A percentile compares a stretch with the other conserved stretches of the same genome.
Evolutionary conservation across 2,888 invertebrate genomes (phyloP).

Genomic region (Fragum fragum): DNA sequence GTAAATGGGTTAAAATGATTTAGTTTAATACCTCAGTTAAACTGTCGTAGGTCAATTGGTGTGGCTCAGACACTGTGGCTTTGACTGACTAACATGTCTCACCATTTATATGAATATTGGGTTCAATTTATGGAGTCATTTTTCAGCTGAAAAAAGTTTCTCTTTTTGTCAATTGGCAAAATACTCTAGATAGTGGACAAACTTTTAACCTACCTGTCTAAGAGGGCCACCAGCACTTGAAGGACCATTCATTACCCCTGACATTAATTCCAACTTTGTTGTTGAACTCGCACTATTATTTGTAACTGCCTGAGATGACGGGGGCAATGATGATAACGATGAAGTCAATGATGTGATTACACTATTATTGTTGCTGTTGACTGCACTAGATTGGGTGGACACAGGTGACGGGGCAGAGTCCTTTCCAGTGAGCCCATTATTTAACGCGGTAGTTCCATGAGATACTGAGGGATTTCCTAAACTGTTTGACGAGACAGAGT

Average conservation of each 20-base stretch:
- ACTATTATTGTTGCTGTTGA: slow-evolving; percentile 73
- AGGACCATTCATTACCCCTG: slow-evolving; percentile 88
- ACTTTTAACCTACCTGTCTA: slow-evolving; percentile 4
- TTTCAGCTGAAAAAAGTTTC: too few species aligned
- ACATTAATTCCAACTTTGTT: slow-evolving; percentile 67
- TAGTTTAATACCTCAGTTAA: too few species aligned
- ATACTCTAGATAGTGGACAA: too few species aligned
- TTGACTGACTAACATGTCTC: too few species aligned
- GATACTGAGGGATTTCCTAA: slow-evolving; percentile 87
- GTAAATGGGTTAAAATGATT: too few species aligned
- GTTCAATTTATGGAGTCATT: too few species aligned
- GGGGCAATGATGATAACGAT: slow-evolving; percentile 48
- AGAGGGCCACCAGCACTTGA: slow-evolving; percentile 79
- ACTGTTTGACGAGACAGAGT: slow-evolving; percentile 83
- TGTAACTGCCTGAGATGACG: slow-evolving; percentile 69
- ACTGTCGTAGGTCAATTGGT: too few species aligned
- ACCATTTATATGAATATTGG: too few species aligned
- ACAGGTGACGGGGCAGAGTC: slow-evolving; percentile 59
- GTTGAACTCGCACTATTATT: slow-evolving; percentile 62
- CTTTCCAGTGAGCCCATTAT: slow-evolving; percentile 51
- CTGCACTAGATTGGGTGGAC: slow-evolving; percentile 66
- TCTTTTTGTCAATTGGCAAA: too few species aligned
- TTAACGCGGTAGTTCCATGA: slow-evolving; percentile 87
- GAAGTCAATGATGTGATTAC: slow-evolving; percentile 69
- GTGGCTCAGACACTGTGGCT: too few species aligned